Evolutionary conservation across 1,140 invertebrate species (phyloP).

Genomic region (Adoxophyes honmai): DNA sequence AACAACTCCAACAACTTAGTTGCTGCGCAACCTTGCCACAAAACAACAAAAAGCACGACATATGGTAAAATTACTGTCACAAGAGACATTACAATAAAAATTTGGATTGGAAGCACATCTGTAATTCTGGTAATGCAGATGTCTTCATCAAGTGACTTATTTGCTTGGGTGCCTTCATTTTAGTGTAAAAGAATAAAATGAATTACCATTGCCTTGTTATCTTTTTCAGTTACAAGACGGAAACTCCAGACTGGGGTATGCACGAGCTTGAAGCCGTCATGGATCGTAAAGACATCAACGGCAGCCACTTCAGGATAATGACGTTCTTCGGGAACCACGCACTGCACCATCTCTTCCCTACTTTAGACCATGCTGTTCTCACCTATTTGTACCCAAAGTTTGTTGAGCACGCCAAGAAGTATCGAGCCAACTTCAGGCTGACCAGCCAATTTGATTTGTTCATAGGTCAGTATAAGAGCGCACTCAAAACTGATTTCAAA

Average conservation of each 20-base stretch:
- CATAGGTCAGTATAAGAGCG: conserved; percentile 81
- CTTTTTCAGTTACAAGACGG: background rate
- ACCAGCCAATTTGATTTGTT: conserved; percentile 78
- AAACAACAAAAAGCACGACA: too few species aligned
- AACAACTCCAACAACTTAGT: too few species aligned
- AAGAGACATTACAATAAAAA: too few species aligned
- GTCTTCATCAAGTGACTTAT: too few species aligned
- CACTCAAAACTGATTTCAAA: conserved; percentile 66
- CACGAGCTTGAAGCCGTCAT: conserved; percentile 84
- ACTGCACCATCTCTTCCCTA: conserved; percentile 87
- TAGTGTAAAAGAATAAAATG: too few species aligned
- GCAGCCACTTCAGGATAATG: conserved; percentile 79
- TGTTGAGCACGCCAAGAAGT: conserved; percentile 81
- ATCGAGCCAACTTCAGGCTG: conserved; percentile 75
- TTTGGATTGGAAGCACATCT: too few species aligned
- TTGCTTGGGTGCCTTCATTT: too few species aligned
- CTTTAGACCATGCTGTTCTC: conserved; percentile 84
- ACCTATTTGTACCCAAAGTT: conserved; percentile 79
- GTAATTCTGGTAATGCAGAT: too few species aligned
- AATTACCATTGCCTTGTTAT: too few species aligned
- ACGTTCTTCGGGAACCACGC: conserved; percentile 85
- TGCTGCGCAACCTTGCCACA: too few species aligned
- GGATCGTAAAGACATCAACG: conserved; percentile 81
- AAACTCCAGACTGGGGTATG: conserved; percentile 83
- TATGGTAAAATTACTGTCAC: too few species aligned